Conservation (phyloP, 2,888 invertebrate species). For the Phrixothrix hirtus region DNA sequence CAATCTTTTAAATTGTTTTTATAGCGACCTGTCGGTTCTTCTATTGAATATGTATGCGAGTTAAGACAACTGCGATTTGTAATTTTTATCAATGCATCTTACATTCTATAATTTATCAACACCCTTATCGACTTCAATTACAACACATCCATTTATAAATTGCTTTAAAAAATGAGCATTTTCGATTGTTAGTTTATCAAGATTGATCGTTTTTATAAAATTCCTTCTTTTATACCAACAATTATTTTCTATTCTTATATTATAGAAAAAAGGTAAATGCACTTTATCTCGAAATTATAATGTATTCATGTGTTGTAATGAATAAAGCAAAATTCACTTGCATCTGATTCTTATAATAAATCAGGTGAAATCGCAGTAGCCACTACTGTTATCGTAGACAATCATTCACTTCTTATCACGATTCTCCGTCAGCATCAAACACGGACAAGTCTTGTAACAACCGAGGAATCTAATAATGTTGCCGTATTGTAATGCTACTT, state of each 20-base stretch:
- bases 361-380: constrained; percentile 37
- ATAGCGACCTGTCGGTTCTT: constrained; percentile 14
- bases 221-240: too few species aligned
- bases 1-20: constrained; percentile 1
- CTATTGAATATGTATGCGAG: constrained; percentile 14
- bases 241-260: too few species aligned
- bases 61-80: constrained; percentile 14
- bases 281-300: too few species aligned
- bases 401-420: constrained; percentile 43
- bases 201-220: too few species aligned
- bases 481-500: constrained; percentile 28
- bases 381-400: constrained; percentile 39
- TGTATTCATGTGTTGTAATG: constrained; percentile 22
- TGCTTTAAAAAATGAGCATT: constrained; percentile 3
- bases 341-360: constrained; percentile 29
- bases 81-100: constrained; percentile 17
- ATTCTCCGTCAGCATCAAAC: constrained; percentile 39
- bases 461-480: constrained; percentile 37
- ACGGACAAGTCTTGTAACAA: constrained; percentile 38
- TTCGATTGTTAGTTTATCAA: constrained; percentile 5
- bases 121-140: constrained; percentile 15
- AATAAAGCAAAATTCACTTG: constrained; percentile 20
- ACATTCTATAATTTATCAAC: constrained; percentile 13
- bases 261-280: too few species aligned
- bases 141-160: constrained; percentile 13